phyloP scores from a whole-genome alignment of 2,113 vertebrate species.

The Lamprotornis superbus region DNA sequence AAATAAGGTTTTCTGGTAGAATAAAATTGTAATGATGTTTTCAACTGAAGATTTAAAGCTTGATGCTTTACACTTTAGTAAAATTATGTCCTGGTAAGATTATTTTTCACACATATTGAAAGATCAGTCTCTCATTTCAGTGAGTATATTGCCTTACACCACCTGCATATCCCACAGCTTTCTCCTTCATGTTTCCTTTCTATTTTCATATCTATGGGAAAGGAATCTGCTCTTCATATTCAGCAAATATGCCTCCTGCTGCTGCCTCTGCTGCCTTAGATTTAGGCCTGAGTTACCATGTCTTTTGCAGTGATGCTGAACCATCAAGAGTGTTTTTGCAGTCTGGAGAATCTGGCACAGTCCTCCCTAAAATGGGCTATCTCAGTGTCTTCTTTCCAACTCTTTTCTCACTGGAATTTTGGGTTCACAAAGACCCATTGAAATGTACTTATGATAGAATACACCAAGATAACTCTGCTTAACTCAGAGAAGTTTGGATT shows the following conservation, averaged over 20 bases:
- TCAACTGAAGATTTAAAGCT: background rate
- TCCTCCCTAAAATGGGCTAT: background rate
- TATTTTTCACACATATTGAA: background rate
- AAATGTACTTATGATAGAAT: background rate
- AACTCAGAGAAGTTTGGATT: background rate
- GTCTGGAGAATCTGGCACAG: background rate
- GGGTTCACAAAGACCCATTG: background rate
- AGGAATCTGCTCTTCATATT: slow-evolving; percentile 45
- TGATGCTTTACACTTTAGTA: background rate
- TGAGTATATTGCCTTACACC: background rate
- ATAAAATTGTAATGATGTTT: background rate
- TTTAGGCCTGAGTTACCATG: slow-evolving; percentile 16
- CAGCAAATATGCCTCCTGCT: slow-evolving; percentile 38
- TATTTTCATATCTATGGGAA: slow-evolving; percentile 59
- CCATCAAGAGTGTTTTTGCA: background rate
- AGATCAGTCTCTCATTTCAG: background rate
- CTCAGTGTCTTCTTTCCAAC: background rate
- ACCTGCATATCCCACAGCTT: background rate
- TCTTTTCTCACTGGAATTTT: background rate
- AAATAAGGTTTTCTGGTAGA: background rate
- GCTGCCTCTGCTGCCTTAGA: slow-evolving; percentile 1
- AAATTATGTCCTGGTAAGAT: background rate
- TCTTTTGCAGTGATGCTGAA: slow-evolving; percentile 50
- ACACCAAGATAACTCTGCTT: background rate
- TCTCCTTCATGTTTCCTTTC: slow-evolving; percentile 44